Evolutionary conservation across 2,888 invertebrate species (phyloP), one percentile per base, ranked within the genome.

Genomic region (Andricus curvator): DNA sequence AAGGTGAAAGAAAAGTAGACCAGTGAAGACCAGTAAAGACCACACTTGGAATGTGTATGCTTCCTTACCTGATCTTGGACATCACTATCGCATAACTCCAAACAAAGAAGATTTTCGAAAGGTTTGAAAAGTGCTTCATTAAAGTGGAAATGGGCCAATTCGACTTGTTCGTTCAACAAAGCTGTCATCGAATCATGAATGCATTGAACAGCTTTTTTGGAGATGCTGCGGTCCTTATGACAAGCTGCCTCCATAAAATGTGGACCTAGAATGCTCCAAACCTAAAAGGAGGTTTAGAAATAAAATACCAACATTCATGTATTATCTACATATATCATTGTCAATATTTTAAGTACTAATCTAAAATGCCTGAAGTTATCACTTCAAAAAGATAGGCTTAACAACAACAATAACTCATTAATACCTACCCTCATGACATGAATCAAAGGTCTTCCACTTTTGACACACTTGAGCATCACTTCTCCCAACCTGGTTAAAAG

Each of bases 231-330:
- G 90, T 98, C 98, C 87, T 96, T 96, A 93, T 98, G 98, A 87
- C 98, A 98, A 2, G 98, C 97, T 33, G 98, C 98, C 95, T 99
- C 98, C 95, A 98, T 98, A 79, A 99, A 96, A 93, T 99, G 98
- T 0, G 98, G 97, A 0, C 98, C 97, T 0, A 98, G 96, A 0
- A 98, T 96, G 17, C 97, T 97, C 99, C 99, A 99, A 33, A 97
- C 91, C 90, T 91, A 64, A 17, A 37, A 60, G 22, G 13, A 56
- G 78, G 17, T 17, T 64, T 9, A 29, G 22, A 48, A 13, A 41
- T 41, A 64, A 70, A 64, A 67, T 13, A 56, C 11, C 22, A n/a
- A 60, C 3, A 11, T 60, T 11, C 60, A 11, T 22, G 8, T 3
- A 3, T 11, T 6, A 60, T 60, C 11, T 60, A 22, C 22, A n/a